Base-by-base conservation (phyloP, 2,113 vertebrate genomes). In the Mellivora capensis region DNA sequence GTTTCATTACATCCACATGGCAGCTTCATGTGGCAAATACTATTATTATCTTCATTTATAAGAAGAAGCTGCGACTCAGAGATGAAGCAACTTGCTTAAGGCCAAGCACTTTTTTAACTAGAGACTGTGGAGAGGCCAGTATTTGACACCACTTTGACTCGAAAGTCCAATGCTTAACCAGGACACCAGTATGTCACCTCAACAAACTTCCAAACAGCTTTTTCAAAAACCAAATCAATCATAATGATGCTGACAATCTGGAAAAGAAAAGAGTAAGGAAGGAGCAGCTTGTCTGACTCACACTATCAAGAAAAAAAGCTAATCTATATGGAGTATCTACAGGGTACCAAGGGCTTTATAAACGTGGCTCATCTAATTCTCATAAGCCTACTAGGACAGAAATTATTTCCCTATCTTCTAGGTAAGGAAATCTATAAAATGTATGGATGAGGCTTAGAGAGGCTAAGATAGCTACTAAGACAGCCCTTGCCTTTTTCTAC, bases 1-100 rank as follows among this genome's bases (percentile, higher is more conserved):
- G 79, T 96, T 95, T 97, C 87, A 69, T 96, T 80, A 96, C 91
- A 90, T 93, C 76, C 62, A 96, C 25, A 90, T 47, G 82, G 80
- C 42, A 72, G 79, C 31, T 21, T 92, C 47, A 42, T 57, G 27
- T 90, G 59, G 64, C 29, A 76, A 92, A 81, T 88, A 91, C 62
- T 82, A 87, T 88, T 87, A 88, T 76, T 94, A 86, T 27, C 14
- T 23, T 37, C 62, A 62, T 49, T 94, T 87, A 49, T 49, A 88
- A 82, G 87, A 94, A 7, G 61, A 96, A 90, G 74, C 29, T 64
- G 39, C 52, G 52, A 76, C 61, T 95, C 64, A 39, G 25, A 77
- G 42, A 74, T 89, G 85, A 86, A 81, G 57, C 42, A 72, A 61
- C 31, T 89, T 96, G 87, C 39, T 90, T 91, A 61, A 88, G 42